Evolutionary conservation across 2,888 invertebrate species (phyloP).

Genomic region (Tetragonula carbonaria): DNA sequence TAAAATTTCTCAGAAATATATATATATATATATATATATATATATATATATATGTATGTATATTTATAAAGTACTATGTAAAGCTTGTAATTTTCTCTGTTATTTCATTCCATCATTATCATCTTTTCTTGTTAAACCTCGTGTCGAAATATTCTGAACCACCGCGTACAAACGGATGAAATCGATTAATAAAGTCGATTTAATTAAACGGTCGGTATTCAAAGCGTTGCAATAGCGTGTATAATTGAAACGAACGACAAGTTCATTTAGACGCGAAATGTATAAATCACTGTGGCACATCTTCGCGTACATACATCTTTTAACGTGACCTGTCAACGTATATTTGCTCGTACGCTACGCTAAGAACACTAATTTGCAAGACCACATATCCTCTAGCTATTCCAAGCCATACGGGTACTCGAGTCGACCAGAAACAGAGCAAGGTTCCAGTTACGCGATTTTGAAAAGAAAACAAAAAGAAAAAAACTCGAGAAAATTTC

Average conservation of each 20-base stretch:
- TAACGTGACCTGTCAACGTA: slow-evolving; percentile 20
- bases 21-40: no score
- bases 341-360: background rate
- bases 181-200: background rate
- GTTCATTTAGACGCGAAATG: background rate
- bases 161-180: background rate
- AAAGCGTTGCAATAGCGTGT: background rate
- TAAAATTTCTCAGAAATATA: no score
- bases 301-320: slow-evolving; percentile 7
- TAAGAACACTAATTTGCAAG: slow-evolving; percentile 21
- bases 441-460: slow-evolving; percentile 2
- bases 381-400: background rate
- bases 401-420: background rate
- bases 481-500: background rate
- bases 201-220: background rate
- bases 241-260: slow-evolving; percentile 8
- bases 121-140: no score
- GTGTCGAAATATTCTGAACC: background rate
- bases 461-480: no score
- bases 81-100: no score
- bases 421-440: background rate
- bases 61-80: no score
- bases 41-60: no score
- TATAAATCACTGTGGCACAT: slow-evolving; percentile 15
- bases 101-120: no score